Evolutionary conservation across 2,797 vertebrate genomes (phyloP).

Genomic region (Cheirogaleus major): DNA sequence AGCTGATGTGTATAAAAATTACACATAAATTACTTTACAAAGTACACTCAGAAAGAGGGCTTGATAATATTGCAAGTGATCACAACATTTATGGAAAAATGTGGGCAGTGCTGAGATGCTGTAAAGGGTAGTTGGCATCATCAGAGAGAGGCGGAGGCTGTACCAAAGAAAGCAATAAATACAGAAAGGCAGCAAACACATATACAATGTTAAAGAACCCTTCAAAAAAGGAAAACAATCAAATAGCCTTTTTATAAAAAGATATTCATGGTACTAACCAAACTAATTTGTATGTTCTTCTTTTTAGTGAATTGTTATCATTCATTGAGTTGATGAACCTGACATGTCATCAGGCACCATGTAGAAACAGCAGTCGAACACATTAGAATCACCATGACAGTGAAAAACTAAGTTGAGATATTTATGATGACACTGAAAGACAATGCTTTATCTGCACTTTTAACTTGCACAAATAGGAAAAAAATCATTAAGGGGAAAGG

Average conservation of each 20-base stretch:
- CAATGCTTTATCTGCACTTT: background rate
- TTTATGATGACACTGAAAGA: conserved; percentile 8
- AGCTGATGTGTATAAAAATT: background rate
- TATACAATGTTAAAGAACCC: background rate
- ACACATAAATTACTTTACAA: background rate
- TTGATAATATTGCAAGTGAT: background rate
- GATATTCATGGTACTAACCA: background rate
- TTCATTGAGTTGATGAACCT: background rate
- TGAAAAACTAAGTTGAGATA: background rate
- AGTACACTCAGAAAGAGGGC: background rate
- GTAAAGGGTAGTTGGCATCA: background rate
- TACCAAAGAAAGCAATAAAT: background rate
- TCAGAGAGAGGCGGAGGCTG: background rate
- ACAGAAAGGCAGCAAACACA: background rate
- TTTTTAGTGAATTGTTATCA: background rate
- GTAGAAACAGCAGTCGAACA: background rate
- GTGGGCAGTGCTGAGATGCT: background rate
- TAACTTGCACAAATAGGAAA: background rate
- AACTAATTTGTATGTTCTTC: background rate
- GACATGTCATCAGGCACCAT: background rate
- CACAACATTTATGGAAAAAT: background rate
- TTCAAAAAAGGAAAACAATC: background rate
- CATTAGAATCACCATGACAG: background rate
- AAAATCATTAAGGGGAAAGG: background rate
- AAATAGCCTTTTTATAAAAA: background rate